Percentiles rank a stretch among this genome's conserved stretches.
Conservation (phyloP, 2,888 invertebrate species). For the Xanthia icteritia region DNA sequence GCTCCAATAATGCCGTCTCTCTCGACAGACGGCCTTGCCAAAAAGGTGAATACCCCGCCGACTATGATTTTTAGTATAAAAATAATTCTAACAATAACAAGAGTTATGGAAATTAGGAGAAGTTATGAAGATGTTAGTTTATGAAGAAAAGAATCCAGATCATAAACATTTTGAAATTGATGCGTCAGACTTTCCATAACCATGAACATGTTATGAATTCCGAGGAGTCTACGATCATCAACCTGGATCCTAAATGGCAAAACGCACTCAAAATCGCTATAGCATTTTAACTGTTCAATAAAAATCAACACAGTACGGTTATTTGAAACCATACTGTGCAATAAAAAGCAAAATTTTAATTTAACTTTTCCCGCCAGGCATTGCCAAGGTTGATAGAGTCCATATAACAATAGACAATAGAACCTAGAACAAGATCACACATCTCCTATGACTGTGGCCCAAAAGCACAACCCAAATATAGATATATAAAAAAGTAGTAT, state of each 20-base stretch:
- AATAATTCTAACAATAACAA: constrained; percentile 69
- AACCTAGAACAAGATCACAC: neutral
- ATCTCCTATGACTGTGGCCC: neutral
- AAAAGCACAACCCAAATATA: neutral
- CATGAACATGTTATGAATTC: constrained; percentile 1
- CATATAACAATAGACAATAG: neutral
- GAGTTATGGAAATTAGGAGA: constrained; percentile 55
- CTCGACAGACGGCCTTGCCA: constrained; percentile 76
- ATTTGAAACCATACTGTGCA: neutral
- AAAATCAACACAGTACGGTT: neutral
- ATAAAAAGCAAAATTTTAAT: neutral
- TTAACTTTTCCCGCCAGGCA: too few species aligned
- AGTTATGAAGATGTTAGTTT: constrained; percentile 24
- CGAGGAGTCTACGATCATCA: neutral
- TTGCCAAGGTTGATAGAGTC: neutral
- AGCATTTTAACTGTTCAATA: constrained; percentile 1
- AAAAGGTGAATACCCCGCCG: constrained; percentile 78
- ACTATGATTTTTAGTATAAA: constrained; percentile 68
- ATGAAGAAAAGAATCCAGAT: neutral
- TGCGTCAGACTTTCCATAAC: constrained; percentile 11
- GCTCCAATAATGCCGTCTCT: constrained; percentile 59
- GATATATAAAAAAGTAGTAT: neutral
- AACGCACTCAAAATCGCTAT: neutral
- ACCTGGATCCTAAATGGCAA: neutral
- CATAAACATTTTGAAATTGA: constrained; percentile 36